Evolutionary conservation across 2,888 invertebrate species (phyloP).

Genomic region (Spodoptera picta): DNA sequence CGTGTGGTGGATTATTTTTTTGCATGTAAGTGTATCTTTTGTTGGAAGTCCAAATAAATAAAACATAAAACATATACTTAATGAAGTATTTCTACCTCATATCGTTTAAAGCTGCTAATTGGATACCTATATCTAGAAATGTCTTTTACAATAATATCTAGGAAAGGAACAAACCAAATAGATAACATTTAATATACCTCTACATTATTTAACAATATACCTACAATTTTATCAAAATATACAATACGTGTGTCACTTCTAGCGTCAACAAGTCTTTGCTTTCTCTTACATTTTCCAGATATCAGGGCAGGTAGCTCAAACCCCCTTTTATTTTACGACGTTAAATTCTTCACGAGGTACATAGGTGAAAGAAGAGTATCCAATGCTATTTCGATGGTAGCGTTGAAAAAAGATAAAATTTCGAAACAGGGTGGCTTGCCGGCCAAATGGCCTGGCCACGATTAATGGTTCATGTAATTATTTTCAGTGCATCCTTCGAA

Average conservation of each 20-base stretch:
- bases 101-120: too few relatives aligned
- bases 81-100: too few relatives aligned
- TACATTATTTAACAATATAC: too few relatives aligned
- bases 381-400: slow-evolving; percentile 73
- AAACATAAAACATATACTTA: too few relatives aligned
- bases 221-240: not conserved
- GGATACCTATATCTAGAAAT: too few relatives aligned
- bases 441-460: slow-evolving; percentile 67
- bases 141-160: too few relatives aligned
- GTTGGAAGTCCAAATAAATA: too few relatives aligned
- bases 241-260: slow-evolving; percentile 27
- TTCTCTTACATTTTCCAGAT: slow-evolving; percentile 68
- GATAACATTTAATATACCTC: too few relatives aligned
- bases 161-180: too few relatives aligned
- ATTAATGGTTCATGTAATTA: slow-evolving; percentile 75
- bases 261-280: slow-evolving; percentile 43
- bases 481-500: slow-evolving; percentile 55
- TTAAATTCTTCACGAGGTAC: slow-evolving; percentile 85
- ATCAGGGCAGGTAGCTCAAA: slow-evolving; percentile 69
- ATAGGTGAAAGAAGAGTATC: slow-evolving; percentile 81
- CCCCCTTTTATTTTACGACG: slow-evolving; percentile 86
- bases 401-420: slow-evolving; percentile 64
- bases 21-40: too few relatives aligned
- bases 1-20: too few relatives aligned
- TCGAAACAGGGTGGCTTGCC: slow-evolving; percentile 63